Conservation (phyloP, 2,113 vertebrate species). For the Otus sunia region DNA sequence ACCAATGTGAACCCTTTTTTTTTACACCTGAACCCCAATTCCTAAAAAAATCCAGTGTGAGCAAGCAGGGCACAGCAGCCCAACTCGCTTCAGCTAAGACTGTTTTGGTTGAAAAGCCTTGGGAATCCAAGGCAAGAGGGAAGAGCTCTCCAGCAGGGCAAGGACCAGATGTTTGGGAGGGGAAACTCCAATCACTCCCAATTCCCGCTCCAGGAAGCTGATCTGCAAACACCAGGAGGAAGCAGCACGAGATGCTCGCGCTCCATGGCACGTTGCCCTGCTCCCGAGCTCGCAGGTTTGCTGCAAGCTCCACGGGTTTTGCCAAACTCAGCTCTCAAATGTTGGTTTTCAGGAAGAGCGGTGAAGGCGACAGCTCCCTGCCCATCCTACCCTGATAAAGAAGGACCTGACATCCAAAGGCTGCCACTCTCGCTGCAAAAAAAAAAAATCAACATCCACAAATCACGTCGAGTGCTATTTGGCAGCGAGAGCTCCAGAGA, state of each 20-base stretch:
- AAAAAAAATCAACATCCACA: not conserved
- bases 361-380: not conserved
- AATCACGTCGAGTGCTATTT: not conserved
- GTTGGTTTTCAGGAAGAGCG: not conserved
- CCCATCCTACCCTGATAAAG: not conserved
- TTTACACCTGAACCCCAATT: not conserved
- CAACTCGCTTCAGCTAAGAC: not conserved
- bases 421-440: not conserved
- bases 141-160: not conserved
- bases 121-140: not conserved
- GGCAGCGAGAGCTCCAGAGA: not conserved
- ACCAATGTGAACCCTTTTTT: not conserved
- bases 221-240: not conserved
- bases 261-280: accelerated
- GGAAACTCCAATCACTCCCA: not conserved
- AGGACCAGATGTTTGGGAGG: not conserved
- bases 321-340: not conserved
- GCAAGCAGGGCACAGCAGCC: not conserved
- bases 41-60: not conserved
- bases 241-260: not conserved
- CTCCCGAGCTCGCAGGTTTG: not conserved
- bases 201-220: slow-evolving; percentile 2
- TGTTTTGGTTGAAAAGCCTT: not conserved
- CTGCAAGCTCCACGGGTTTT: not conserved
- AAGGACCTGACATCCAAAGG: not conserved